Percentiles rank a stretch among this genome's conserved stretches.
Conservation (phyloP, 1,140 invertebrate genomes). For the Popillia japonica region DNA sequence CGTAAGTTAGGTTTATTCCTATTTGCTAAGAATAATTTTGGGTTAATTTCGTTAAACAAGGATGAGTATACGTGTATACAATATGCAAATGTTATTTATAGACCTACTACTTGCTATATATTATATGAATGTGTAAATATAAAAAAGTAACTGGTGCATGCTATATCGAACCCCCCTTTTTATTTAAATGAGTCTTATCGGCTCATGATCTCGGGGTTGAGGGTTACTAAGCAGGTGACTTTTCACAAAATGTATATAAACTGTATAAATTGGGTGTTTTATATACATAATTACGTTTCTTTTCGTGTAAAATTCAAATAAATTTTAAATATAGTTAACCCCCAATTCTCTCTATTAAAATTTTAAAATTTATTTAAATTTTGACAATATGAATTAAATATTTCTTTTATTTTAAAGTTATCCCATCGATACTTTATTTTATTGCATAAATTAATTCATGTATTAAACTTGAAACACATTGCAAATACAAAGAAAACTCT, state of each 20-base stretch:
- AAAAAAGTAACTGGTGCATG: constrained; percentile 22
- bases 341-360: too few species aligned
- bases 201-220: not conserved
- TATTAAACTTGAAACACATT: too few species aligned
- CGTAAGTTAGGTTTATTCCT: not conserved
- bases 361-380: too few species aligned
- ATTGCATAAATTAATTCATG: too few species aligned
- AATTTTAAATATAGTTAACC: too few species aligned
- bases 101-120: not conserved
- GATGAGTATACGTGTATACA: not conserved
- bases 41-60: not conserved
- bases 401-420: too few species aligned
- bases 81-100: constrained; percentile 34
- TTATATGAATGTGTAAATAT: not conserved
- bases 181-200: constrained; percentile 34
- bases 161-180: constrained; percentile 26
- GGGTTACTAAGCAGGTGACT: constrained; percentile 22
- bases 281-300: not conserved
- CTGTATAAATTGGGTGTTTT: constrained; percentile 2
- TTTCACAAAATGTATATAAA: constrained; percentile 15
- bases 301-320: too few species aligned
- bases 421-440: too few species aligned
- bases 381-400: too few species aligned
- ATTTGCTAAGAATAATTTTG: too few species aligned
- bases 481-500: too few species aligned